Conservation (phyloP, 2,113 vertebrate species). For the Polypterus bichir region DNA sequence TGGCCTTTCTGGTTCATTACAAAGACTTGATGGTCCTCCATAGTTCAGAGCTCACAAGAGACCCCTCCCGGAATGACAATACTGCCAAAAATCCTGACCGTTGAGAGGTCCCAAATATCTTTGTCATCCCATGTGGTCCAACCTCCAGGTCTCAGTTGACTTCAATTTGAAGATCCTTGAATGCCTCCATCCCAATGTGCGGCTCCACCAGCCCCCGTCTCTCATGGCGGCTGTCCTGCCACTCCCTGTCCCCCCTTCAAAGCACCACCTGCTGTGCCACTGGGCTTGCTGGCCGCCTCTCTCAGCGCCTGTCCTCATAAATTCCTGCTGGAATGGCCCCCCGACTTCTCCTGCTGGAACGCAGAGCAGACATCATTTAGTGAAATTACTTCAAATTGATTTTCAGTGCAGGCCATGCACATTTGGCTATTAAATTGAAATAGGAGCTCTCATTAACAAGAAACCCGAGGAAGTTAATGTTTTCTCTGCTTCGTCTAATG, state of each 20-base stretch:
- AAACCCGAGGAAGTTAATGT: constrained; percentile 34
- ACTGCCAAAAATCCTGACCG: too few relatives aligned
- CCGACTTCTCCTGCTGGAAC: constrained; percentile 11
- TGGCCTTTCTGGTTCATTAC: too few relatives aligned
- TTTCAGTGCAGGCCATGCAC: constrained; percentile 24
- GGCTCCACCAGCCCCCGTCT: constrained; percentile 7
- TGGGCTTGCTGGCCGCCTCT: constrained; percentile 7
- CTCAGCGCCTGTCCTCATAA: constrained; percentile 15
- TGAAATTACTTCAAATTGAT: constrained; percentile 36
- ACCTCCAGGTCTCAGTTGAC: too few relatives aligned
- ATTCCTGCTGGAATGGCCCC: constrained; percentile 24
- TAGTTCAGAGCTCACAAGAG: too few relatives aligned
- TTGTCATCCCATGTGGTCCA: too few relatives aligned
- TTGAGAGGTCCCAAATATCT: too few relatives aligned
- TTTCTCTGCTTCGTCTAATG: constrained; percentile 16
- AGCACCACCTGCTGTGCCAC: constrained; percentile 6
- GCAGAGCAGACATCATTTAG: constrained; percentile 24
- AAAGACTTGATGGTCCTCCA: too few relatives aligned
- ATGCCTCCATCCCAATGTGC: neutral
- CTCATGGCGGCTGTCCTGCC: constrained; percentile 15
- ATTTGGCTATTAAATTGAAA: constrained; percentile 29
- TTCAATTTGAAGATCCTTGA: too few relatives aligned
- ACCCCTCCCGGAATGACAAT: too few relatives aligned
- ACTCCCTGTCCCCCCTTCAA: constrained; percentile 2
- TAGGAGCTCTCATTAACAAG: constrained; percentile 34